Base-by-base conservation (phyloP, 2,113 vertebrate species). In the Tricholaema leucomelas region DNA sequence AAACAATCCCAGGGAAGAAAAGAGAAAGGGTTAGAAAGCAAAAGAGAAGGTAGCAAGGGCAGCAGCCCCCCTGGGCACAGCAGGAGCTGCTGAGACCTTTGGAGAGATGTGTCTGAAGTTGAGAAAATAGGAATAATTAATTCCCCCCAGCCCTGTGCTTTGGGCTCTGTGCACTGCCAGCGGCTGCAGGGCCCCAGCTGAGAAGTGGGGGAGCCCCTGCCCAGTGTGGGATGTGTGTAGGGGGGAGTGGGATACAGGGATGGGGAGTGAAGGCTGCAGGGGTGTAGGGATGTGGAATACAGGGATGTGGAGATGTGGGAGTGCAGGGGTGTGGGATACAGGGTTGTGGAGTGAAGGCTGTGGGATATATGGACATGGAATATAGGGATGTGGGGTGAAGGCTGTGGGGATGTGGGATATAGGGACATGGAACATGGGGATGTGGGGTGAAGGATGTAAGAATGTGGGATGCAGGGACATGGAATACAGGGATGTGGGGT, bases 91-190 rank as follows among this genome's bases (percentile, higher is more conserved):
- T 81, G 23, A 88, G 93, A 40, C 35, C 83, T 95, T 69, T 56
- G 15, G 31, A 77, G 36, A 0, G 24, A 74, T 10, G 48, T 70
- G 88, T 44, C 60, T 59, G 94, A 36, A 48, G 69, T 71, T 58
- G 92, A 71, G 76, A 67, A 94, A 77, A 9, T 10, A 25, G 60
- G 87, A 94, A 46, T 88, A 70, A 83, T 82, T 42, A 61, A 87
- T 74, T 24, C 12, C 5, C 5, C 38, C 46, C 48, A 50, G 48
- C 48, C 33, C 9, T 2, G 2, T 5, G 76, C 23, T 1, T 15
- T 10, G 42, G 48, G 71, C 24, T 77, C 54, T 38, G 38, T 9
- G 75, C 0, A 0, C 36, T 76, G 7, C 0, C 63, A 4, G 35
- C 8, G n/a, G 15, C 63, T 81, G 91, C 5, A 1, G 76, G 86